These are phyloP conservation scores for Zygaena filipendulae DNA, from an alignment of 2,888 invertebrate species.

Conservation along the genomic window DNA sequence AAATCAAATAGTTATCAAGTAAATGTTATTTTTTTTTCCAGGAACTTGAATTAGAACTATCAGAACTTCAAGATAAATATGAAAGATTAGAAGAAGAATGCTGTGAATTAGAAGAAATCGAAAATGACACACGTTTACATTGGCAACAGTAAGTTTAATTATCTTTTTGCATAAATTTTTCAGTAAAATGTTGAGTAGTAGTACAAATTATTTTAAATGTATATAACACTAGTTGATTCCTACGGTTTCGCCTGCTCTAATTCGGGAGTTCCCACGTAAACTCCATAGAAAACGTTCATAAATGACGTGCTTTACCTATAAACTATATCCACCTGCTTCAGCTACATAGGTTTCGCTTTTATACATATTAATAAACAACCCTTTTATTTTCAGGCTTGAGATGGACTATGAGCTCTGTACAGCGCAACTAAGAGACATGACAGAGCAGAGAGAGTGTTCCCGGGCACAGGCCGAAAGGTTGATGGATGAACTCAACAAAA, in stretches of 20 bases:
- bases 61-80: conserved; percentile 71
- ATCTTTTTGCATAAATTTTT: too few species aligned
- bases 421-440: conserved; percentile 70
- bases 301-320: too few species aligned
- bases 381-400: conserved; percentile 64
- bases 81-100: conserved; percentile 75
- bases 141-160: conserved; percentile 64
- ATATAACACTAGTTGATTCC: too few species aligned
- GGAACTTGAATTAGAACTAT: conserved; percentile 65
- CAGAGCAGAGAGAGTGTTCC: conserved; percentile 65
- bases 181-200: too few species aligned
- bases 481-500: conserved; percentile 39
- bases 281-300: too few species aligned
- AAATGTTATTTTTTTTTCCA: conserved; percentile 21
- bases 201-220: too few species aligned
- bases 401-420: conserved; percentile 71
- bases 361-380: too few species aligned
- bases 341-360: too few species aligned
- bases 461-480: conserved; percentile 57
- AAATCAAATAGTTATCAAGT: too few species aligned
- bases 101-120: conserved; percentile 79
- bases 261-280: too few species aligned
- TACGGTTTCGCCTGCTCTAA: too few species aligned
- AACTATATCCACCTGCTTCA: too few species aligned
- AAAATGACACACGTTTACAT: conserved; percentile 76